Percentiles rank a stretch among this genome's conserved stretches.
Evolutionary conservation across 1,140 invertebrate genomes (phyloP).

Genomic region (Reticulitermes speratus): DNA sequence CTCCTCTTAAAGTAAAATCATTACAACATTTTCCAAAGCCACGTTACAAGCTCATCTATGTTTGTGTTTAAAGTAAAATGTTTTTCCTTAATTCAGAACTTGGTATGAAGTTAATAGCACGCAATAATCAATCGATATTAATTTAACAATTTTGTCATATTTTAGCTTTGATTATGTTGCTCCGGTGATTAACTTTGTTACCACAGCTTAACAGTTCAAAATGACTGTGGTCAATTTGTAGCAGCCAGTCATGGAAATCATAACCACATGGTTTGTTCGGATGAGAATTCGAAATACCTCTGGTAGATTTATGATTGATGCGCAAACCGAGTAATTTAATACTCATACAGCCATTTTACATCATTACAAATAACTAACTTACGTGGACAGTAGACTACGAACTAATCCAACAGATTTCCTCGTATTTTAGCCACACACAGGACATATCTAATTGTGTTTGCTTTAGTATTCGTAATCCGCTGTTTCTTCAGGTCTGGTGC

Average conservation of each 20-base stretch:
- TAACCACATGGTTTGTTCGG: neutral
- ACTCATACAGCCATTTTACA: neutral
- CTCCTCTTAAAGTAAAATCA: no score
- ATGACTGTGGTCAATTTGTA: constrained; percentile 10
- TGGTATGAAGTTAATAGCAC: no score
- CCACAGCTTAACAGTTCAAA: neutral
- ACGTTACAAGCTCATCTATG: no score
- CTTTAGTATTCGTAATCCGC: no score
- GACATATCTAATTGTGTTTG: neutral
- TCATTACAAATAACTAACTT: neutral
- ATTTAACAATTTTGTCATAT: no score
- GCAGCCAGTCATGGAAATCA: neutral
- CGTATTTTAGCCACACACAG: neutral
- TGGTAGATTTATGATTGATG: neutral
- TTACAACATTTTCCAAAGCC: no score
- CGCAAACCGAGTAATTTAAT: neutral
- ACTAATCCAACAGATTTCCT: neutral
- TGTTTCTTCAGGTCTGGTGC: no score
- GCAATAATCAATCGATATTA: no score
- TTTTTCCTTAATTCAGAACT: no score
- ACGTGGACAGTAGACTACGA: neutral
- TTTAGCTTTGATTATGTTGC: no score
- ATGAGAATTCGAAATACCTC: neutral
- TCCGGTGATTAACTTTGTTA: no score
- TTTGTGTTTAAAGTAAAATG: no score